These are phyloP conservation scores for Micromys minutus DNA, from an alignment of 2,113 vertebrate species.

Conservation along the genomic window DNA sequence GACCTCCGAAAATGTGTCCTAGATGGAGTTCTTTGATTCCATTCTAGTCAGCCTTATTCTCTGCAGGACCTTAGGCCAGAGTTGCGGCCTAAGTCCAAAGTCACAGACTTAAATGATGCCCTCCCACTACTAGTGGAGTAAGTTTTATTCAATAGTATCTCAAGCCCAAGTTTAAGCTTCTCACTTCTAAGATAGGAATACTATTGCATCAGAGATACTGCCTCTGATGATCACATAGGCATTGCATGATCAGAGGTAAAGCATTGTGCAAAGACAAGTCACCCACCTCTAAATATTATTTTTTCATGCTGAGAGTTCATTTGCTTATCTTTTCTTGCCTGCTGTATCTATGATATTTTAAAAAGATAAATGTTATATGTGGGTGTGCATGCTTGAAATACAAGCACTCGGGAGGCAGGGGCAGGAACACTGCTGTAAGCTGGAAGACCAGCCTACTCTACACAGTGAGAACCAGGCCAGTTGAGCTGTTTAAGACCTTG, in stretches of 20 bases:
- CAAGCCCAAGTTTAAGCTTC: conserved; percentile 19
- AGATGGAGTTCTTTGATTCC: conserved; percentile 1
- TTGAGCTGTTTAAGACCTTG: not conserved
- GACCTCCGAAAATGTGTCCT: not conserved
- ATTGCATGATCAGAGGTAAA: not conserved
- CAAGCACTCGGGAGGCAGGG: not conserved
- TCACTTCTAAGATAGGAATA: not conserved
- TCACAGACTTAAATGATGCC: conserved; percentile 29
- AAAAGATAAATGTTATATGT: not conserved
- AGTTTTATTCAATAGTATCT: not conserved
- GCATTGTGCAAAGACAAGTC: not conserved
- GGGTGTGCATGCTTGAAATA: not conserved
- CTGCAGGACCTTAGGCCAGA: not conserved
- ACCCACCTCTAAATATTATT: not conserved
- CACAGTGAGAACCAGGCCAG: not conserved
- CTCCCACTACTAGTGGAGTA: not conserved
- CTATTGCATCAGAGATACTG: conserved; percentile 16
- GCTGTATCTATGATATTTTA: not conserved
- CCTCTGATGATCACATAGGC: not conserved
- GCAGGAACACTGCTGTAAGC: not conserved
- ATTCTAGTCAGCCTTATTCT: conserved; percentile 10
- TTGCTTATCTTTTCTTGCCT: conserved; percentile 22
- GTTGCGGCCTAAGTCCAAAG: not conserved
- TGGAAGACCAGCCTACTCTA: not conserved
- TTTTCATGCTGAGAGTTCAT: not conserved